Evolutionary conservation across 2,888 invertebrate species (phyloP).

Genomic region (Trichogramma dendrolimi): DNA sequence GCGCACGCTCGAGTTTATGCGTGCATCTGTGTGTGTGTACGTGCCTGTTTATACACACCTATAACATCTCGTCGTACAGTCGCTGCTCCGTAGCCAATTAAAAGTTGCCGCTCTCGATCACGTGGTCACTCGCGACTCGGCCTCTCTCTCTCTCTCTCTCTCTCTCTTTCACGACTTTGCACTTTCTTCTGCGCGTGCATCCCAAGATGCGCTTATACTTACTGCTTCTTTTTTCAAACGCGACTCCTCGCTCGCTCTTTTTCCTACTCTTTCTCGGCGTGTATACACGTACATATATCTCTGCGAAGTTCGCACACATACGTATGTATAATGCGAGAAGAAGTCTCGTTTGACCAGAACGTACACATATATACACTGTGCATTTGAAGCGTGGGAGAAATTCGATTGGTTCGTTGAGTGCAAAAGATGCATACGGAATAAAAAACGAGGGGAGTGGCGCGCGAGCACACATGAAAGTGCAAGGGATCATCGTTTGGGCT

Average conservation of each 20-base stretch:
- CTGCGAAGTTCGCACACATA: no score
- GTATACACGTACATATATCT: no score
- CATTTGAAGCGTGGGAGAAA: no score
- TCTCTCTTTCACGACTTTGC: conserved; percentile 3
- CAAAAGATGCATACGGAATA: no score
- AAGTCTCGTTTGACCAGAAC: no score
- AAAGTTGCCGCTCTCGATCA: conserved; percentile 46
- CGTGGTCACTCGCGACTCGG: conserved; percentile 36
- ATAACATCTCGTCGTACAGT: conserved; percentile 10
- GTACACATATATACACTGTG: no score
- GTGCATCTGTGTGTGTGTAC: no score
- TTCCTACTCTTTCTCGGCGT: not conserved
- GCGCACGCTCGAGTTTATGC: conserved; percentile 6
- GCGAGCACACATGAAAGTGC: no score
- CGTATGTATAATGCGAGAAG: no score
- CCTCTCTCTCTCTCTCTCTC: conserved; percentile 20
- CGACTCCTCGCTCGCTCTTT: conserved; percentile 25
- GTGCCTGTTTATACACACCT: not conserved
- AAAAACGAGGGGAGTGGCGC: no score
- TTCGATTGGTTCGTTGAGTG: no score
- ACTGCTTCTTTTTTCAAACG: conserved; percentile 22
- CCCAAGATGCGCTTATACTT: conserved; percentile 9
- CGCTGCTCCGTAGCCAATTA: conserved; percentile 47
- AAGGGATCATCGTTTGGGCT: no score
- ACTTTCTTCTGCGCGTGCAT: conserved; percentile 14